Evolutionary conservation across 1,140 invertebrate species (phyloP).

Genomic region (Trichonephila inaurata): DNA sequence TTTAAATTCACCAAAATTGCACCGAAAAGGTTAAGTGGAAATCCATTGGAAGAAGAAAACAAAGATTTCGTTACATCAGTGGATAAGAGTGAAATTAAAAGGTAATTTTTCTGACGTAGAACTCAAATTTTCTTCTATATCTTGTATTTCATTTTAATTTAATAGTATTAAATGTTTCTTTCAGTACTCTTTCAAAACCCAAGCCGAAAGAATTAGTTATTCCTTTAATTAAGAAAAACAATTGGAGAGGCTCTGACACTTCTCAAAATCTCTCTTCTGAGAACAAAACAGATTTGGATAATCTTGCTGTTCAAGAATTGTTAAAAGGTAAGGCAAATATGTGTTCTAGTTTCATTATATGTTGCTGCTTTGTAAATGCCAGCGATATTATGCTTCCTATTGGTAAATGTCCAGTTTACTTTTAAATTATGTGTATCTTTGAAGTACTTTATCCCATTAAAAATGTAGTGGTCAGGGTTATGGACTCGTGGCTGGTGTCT

Average conservation of each 20-base stretch:
- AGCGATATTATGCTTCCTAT: no score
- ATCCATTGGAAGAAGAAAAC: conserved; percentile 47
- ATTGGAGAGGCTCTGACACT: conserved; percentile 77
- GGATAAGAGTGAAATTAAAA: conserved; percentile 72
- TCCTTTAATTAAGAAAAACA: conserved; percentile 81
- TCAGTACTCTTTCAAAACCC: conserved; percentile 79
- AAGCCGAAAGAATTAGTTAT: conserved; percentile 81
- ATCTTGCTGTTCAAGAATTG: conserved; percentile 70
- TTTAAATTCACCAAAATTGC: conserved; percentile 51
- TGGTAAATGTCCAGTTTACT: no score
- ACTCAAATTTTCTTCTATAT: neutral
- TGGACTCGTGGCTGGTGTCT: no score
- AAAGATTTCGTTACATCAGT: conserved; percentile 77
- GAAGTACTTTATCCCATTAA: no score
- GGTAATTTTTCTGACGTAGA: conserved; percentile 4
- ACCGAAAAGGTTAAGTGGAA: conserved; percentile 21
- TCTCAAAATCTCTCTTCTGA: conserved; percentile 47
- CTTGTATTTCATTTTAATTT: neutral
- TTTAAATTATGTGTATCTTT: no score
- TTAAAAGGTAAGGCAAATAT: conserved; percentile 67
- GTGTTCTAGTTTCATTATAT: conserved; percentile 76
- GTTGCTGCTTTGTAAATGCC: neutral
- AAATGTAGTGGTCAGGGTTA: no score
- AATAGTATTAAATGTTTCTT: neutral
- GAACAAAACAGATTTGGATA: conserved; percentile 76